Conservation (phyloP, 2,797 vertebrate genomes). For the Semotilus atromaculatus region DNA sequence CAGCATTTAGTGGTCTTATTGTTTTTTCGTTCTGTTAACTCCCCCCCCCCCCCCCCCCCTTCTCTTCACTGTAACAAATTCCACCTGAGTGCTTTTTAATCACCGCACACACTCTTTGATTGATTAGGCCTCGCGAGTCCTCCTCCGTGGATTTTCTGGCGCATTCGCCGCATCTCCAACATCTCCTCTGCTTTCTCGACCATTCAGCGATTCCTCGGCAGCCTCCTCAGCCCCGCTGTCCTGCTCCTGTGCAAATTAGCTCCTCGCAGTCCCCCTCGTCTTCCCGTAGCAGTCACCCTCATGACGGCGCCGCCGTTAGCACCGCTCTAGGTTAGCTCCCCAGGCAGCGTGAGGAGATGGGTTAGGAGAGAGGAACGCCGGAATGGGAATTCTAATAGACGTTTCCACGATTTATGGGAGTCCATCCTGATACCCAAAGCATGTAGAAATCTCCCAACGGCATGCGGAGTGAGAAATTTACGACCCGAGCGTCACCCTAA, state of each 20-base stretch:
- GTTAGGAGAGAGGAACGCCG: constrained; percentile 11
- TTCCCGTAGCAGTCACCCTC: constrained; percentile 31
- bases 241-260: constrained; percentile 50
- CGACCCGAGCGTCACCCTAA: constrained; percentile 49
- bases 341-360: not conserved
- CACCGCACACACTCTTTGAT: constrained; percentile 35
- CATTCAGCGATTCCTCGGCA: constrained; percentile 26
- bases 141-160: constrained; percentile 16
- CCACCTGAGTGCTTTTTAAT: constrained; percentile 48
- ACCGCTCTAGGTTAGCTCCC: constrained; percentile 36
- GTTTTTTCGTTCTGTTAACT: not conserved
- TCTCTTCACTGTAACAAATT: constrained; percentile 36
- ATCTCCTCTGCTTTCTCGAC: constrained; percentile 21
- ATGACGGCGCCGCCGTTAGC: constrained; percentile 6
- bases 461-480: constrained; percentile 54
- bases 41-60: fast-evolving
- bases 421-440: constrained; percentile 47
- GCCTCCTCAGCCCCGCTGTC: constrained; percentile 22
- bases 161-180: not conserved
- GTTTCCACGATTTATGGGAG: constrained; percentile 50
- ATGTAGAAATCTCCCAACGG: constrained; percentile 49
- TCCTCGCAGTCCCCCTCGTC: constrained; percentile 10
- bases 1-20: not conserved
- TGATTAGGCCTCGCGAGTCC: constrained; percentile 34
- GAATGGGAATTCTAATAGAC: constrained; percentile 53